Conservation (phyloP, 2,113 vertebrate genomes). For the Dipodomys merriami region DNA sequence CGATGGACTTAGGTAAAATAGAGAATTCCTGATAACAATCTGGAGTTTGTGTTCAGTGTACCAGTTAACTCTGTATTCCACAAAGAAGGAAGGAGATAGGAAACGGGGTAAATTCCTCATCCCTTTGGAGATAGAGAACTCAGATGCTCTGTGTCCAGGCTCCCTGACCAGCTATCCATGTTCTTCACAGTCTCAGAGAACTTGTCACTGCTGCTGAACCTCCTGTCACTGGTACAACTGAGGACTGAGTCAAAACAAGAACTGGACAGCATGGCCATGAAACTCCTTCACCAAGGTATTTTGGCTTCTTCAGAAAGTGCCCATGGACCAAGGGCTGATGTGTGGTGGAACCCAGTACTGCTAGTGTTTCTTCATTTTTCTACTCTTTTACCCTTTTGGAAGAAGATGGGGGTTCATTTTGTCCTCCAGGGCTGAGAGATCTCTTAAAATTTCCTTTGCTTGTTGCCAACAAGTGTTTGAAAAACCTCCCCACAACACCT, state of each 20-base stretch:
- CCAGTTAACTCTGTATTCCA: background rate
- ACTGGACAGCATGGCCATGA: slow-evolving; percentile 92
- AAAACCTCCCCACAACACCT: background rate
- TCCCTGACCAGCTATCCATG: slow-evolving; percentile 14
- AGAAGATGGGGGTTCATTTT: background rate
- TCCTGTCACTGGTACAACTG: slow-evolving; percentile 90
- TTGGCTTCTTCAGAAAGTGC: background rate
- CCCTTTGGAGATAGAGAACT: background rate
- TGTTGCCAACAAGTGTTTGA: background rate
- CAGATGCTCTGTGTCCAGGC: background rate
- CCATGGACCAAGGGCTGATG: accelerated
- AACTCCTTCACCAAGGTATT: slow-evolving; percentile 93
- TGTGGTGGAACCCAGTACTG: background rate
- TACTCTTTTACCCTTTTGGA: background rate
- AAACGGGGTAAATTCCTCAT: background rate
- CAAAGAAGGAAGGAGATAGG: background rate
- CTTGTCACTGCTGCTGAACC: slow-evolving; percentile 90
- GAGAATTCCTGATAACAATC: background rate
- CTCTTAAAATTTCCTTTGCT: background rate
- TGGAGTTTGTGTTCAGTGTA: background rate
- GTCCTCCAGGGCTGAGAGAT: background rate
- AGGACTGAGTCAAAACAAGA: slow-evolving; percentile 83
- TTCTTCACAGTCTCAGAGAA: slow-evolving; percentile 81
- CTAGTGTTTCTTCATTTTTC: background rate
- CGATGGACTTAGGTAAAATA: slow-evolving; percentile 36